Base-by-base conservation (phyloP, 2,888 invertebrate genomes). In the Drosophila buzzatii region DNA sequence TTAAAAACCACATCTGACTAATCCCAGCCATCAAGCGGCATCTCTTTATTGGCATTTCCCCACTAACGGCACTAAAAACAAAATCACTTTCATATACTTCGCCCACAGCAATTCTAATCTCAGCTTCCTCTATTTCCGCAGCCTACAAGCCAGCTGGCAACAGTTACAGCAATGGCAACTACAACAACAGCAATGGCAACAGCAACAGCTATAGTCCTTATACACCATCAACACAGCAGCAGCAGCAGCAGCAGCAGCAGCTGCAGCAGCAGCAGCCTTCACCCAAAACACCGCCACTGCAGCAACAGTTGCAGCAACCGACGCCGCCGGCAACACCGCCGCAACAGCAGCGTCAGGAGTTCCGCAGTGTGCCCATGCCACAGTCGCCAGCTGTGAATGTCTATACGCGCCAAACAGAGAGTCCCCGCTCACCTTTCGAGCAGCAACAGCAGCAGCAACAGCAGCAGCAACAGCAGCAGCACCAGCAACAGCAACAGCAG, bases 291-390 rank as follows among this genome's bases (percentile, higher is more conserved):
- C 69, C 81, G 58, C 76, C 81, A 33, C 6, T 75, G 47, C 75
- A 80, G 59, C 79, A 85, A 59, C 73, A 76, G 33, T 71, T 73
- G 49, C 79, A 72, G 52, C 69, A 70, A 41, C 81, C 90, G 35
- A 76, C 84, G 42, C 76, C 85, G 53, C 82, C 89, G 55, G 80
- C 90, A 76, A 81, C 81, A 68, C 76, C 81, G 69, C 76, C 85
- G 47, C 86, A 90, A 56, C 82, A 82, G 57, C 55, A 37, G 27
- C 73, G 80, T 10, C 80, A 81, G 64, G 89, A 91, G 78, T 92
- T 91, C 77, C 92, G 92, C 51, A 91, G 91, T 53, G 92, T 92
- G 65, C 73, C 90, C 18, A 81, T 92, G 81, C 90, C 91, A 55
- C 90, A 90, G 79, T 86, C 90, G 27, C 91, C 91, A 51, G 68